These are phyloP conservation scores for Scaptomyza graminum DNA, from an alignment of 1,140 invertebrate species.

Conservation along the genomic window DNA sequence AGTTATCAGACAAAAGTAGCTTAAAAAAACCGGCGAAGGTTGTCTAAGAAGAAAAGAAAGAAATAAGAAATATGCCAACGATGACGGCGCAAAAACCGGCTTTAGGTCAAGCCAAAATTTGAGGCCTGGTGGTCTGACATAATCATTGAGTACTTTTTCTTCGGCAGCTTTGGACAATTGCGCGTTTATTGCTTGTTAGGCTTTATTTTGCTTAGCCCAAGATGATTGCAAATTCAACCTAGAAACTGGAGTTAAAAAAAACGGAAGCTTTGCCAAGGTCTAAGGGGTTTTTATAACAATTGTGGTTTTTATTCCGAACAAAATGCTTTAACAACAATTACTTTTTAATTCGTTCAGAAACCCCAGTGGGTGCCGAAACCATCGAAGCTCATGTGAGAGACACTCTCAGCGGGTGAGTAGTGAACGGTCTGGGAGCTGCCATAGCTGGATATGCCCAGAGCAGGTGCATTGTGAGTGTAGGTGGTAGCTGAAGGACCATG, in stretches of 20 bases:
- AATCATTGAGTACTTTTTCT: constrained; percentile 17
- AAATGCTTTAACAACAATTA: constrained; percentile 49
- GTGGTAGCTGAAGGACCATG: constrained; percentile 73
- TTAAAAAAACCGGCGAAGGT: constrained; percentile 54
- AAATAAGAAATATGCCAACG: background rate
- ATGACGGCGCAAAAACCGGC: constrained; percentile 66
- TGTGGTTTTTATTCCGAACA: constrained; percentile 53
- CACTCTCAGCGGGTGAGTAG: constrained; percentile 85
- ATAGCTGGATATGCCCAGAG: constrained; percentile 82
- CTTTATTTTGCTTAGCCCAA: constrained; percentile 42
- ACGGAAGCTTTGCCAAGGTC: constrained; percentile 47
- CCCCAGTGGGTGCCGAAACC: constrained; percentile 85
- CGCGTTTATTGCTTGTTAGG: constrained; percentile 50
- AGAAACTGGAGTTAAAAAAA: constrained; percentile 35
- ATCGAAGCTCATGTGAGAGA: constrained; percentile 85
- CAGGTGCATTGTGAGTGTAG: constrained; percentile 82
- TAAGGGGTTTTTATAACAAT: constrained; percentile 50
- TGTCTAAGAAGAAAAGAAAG: constrained; percentile 4
- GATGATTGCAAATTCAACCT: constrained; percentile 16
- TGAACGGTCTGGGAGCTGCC: constrained; percentile 79
- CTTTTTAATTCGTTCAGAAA: constrained; percentile 76
- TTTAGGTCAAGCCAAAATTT: constrained; percentile 6
- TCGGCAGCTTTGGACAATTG: constrained; percentile 19
- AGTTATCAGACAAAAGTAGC: constrained; percentile 49
- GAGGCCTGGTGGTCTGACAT: constrained; percentile 23